These are phyloP conservation scores for Strix aluco DNA, from an alignment of 2,113 vertebrate genomes.

Conservation along the genomic window DNA sequence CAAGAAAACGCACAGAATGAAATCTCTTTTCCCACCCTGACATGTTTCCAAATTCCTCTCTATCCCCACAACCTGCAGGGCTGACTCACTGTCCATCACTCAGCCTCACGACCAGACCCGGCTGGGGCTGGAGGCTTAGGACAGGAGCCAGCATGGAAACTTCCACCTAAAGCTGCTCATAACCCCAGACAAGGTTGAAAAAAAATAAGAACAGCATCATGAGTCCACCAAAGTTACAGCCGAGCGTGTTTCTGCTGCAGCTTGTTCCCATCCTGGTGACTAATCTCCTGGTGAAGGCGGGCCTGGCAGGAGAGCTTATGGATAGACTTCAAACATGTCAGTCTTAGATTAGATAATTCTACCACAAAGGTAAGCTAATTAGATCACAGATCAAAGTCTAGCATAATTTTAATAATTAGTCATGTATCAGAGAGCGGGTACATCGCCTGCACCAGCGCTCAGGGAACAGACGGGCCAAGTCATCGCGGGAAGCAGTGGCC, in stretches of 20 bases:
- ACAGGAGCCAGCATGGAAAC: slow-evolving; percentile 26
- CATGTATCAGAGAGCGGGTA: neutral
- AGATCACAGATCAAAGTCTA: slow-evolving; percentile 10
- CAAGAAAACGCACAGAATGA: neutral
- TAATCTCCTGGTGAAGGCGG: neutral
- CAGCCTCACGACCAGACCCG: neutral
- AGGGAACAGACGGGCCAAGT: fast-evolving
- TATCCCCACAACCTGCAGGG: neutral
- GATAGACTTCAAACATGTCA: neutral
- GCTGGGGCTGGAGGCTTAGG: neutral
- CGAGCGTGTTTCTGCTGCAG: neutral
- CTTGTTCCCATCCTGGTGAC: neutral
- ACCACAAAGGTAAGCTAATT: neutral
- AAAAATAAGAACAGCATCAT: neutral
- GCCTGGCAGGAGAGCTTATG: neutral
- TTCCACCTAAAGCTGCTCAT: neutral
- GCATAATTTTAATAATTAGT: neutral
- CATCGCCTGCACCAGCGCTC: fast-evolving
- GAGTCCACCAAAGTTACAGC: neutral
- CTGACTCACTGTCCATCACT: neutral
- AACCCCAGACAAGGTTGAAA: neutral
- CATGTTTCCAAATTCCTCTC: neutral
- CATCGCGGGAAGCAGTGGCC: fast-evolving
- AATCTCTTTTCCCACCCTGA: neutral
- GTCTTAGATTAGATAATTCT: neutral